Base-by-base conservation (phyloP, 2,113 vertebrate species). In the Tupaia tana region DNA sequence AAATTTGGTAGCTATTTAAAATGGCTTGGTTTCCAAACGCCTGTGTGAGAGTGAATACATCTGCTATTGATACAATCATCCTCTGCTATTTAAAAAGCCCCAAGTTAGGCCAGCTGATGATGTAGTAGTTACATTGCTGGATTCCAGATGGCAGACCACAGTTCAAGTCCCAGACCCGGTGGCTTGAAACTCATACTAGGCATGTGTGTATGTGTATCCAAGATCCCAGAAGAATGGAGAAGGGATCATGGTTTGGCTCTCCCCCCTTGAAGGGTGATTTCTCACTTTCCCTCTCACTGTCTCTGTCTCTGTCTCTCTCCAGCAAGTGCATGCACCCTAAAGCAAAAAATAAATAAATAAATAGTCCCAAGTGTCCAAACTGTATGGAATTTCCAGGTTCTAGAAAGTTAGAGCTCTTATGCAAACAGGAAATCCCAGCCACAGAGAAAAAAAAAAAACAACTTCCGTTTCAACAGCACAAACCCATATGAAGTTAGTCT, bases 401-500 rank as follows among this genome's bases (percentile, higher is more conserved):
- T 93, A 79, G 73, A 95, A 97, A 63, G 95, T 43, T 77, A 9
- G 0, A 82, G 83, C 66, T 96, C 27, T 91, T 95, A 66, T 90
- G 82, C 97, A 98, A 98, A 98, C 93, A 98, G 97, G 96, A 98
- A 98, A 97, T 82, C 25, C 93, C 54, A 71, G 96, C 43, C 73
- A 64, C 63, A 96, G 92, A 66, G 92, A 94, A 90, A 94, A 43
- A 43, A 43, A 43, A 43, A 96, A 94, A 96, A 93, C 93, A 98
- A 97, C 94, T 97, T 98, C 86, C 96, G 93, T 95, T 97, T 93
- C 89, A 93, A 95, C 66, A 43, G 59, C 71, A 92, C 73, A 91
- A 89, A 96, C 80, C 1, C 80, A 27, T 94, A 93, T 15, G 85
- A 93, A 97, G 1, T 1, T 73, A 91, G 75, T 91, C 59, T 97